These are phyloP conservation scores for Desmodus rotundus DNA, from an alignment of 2,113 vertebrate species.

Conservation along the genomic window DNA sequence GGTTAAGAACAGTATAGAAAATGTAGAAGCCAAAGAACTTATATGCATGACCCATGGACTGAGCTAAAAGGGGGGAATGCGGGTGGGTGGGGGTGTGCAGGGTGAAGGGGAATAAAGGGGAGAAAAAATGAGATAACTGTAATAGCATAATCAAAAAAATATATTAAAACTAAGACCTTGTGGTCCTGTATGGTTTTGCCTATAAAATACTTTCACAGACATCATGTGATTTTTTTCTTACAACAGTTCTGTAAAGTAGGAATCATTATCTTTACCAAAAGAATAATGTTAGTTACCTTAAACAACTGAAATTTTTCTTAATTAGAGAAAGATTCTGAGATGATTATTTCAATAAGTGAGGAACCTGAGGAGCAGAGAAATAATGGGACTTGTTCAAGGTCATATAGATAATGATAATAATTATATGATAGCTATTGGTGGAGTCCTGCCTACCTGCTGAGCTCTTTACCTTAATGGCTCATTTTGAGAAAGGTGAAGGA, in stretches of 20 bases:
- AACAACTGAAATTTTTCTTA: background rate
- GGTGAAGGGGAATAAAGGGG: too few species aligned
- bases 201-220: background rate
- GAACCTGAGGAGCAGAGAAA: background rate
- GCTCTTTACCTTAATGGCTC: background rate
- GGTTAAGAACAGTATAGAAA: too few species aligned
- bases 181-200: background rate
- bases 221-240: constrained; percentile 5
- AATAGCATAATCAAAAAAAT: too few species aligned
- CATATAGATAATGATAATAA: background rate
- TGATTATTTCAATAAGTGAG: background rate
- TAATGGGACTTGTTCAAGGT: background rate
- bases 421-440: background rate
- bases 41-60: too few species aligned
- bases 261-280: background rate
- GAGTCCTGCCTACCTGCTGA: background rate
- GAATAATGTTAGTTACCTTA: background rate
- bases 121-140: too few species aligned
- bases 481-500: background rate
- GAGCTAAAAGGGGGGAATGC: too few species aligned
- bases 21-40: too few species aligned
- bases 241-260: background rate
- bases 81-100: too few species aligned
- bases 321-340: background rate
- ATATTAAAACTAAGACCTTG: background rate